phyloP scores from a whole-genome alignment of 2,113 vertebrate genomes.

The Castor canadensis region DNA sequence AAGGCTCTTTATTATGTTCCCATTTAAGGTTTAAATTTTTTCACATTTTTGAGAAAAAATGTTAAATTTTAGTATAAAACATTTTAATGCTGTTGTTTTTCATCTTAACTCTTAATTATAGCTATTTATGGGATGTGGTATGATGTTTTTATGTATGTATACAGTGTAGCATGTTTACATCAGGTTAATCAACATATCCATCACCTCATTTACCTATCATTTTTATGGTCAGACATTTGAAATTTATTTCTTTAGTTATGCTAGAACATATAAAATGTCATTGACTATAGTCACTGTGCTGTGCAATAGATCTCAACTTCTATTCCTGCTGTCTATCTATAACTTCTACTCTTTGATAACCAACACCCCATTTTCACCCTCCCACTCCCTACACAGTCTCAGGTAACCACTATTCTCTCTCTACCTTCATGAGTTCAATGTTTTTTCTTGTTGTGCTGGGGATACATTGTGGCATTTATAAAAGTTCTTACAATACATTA shows the following conservation, averaged over 20 bases:
- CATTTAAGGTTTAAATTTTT: not conserved
- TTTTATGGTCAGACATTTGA: not conserved
- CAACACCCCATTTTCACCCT: not conserved
- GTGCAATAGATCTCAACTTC: not conserved
- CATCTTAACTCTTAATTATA: not conserved
- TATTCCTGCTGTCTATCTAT: not conserved
- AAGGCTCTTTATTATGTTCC: not conserved
- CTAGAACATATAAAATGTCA: not conserved
- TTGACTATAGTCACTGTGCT: not conserved
- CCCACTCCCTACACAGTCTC: not conserved
- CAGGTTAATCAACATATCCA: not conserved
- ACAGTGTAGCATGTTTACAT: not conserved
- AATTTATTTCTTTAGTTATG: not conserved
- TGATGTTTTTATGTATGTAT: not conserved
- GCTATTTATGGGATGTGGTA: not conserved
- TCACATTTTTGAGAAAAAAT: not conserved
- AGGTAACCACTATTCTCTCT: not conserved
- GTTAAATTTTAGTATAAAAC: not conserved
- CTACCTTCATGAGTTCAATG: not conserved
- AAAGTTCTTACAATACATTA: too few species aligned
- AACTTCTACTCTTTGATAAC: not conserved
- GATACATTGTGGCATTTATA: too few species aligned
- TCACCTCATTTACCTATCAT: not conserved
- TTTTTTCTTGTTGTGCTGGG: not conserved
- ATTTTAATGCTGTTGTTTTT: not conserved